Evolutionary conservation across 2,888 invertebrate genomes (phyloP), one percentile per base, ranked within the genome.

Genomic region (Acutogordius australiensis): DNA sequence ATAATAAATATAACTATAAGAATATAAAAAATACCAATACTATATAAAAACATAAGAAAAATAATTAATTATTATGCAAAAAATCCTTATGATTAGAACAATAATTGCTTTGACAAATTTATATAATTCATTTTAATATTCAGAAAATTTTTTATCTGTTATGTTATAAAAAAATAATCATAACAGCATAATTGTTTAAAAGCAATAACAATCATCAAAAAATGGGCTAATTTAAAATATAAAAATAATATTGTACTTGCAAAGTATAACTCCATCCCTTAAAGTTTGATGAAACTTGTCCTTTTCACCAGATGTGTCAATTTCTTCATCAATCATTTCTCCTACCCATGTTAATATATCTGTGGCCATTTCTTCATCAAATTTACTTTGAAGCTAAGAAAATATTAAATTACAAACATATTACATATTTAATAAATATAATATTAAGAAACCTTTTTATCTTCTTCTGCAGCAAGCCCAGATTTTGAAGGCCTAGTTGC

Each of bases 381-480:
- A 97, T 76, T 94, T 94, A 71, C 85, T 84, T 73, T 86, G 84
- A 65, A 90, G 84, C 90, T 91, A 65, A 57, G 65, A 37, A 44
- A 60, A n/a, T 30, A 66, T 63, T 62, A 68, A n/a, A 58, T 30
- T 58, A 58, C 8, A 13, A 13, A 18, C 8, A 18, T 37, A 37
- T 37, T 37, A 13, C 37, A 37, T 37, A 13, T 13, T 37, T 13
- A 37, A 13, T 37, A 37, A 37, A 13, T 18, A 37, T 13, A 37
- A 37, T 37, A 37, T 37, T n/a, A 37, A n/a, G 4, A 51, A 73
- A 88, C 88, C 80, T 87, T 88, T 71, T 82, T 79, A 74, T 88
- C 87, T 60, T 87, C 85, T 73, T 88, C 88, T 62, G 87, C 86
- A 66, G 87, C 88, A 76, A 87, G 84, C 79, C 88, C 88, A 69